Evolutionary conservation across 2,797 vertebrate genomes (phyloP), one percentile per base, ranked within the genome.

Genomic region (Centropyge bicolor): DNA sequence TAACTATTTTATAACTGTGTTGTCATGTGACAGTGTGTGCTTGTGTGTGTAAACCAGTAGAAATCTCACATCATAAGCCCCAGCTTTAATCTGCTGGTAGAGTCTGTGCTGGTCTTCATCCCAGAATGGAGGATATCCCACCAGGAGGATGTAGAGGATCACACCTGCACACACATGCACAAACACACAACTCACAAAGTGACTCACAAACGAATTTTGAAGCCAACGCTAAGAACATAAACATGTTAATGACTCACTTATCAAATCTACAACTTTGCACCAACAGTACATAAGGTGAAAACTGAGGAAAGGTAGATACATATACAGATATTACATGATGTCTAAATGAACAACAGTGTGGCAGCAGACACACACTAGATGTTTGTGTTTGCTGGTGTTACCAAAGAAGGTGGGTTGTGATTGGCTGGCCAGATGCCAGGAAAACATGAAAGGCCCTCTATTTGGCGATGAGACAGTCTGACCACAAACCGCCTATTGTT

Each of bases 91-190:
- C 93, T 99, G 98, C 91, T 99, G 98, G 80, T 99, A 99, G 55
- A 99, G 97, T 85, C 97, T 94, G 90, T 99, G 98, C 82, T 99
- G 98, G 93, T 99, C 98, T 86, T 99, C 98, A 57, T 99, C 98
- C 98, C 98, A 99, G 95, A 99, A 99, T 0, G 98, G 98, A 86
- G 98, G 98, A 54, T 99, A 99, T 61, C 98, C 98, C 88, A 99
- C 98, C 87, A 99, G 93, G 3, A 99, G 96, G 72, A 99, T 99
- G 86, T 99, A 99, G 52, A 99, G 96, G 86, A 99, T 99, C 86
- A 99, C 98, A 85, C 98, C 98, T 98, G 82, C 41, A 80, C 51
- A 86, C 81, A 87, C 67, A 72, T 35, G 68, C 22, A 59, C 40
- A 70, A 60, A 70, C 87, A 68, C 31, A 73, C 52, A n/a, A n/a